A percentile compares a stretch with the other conserved stretches of the same genome.
Conservation (phyloP, 1,140 invertebrate genomes). For the Philaenus spumarius region DNA sequence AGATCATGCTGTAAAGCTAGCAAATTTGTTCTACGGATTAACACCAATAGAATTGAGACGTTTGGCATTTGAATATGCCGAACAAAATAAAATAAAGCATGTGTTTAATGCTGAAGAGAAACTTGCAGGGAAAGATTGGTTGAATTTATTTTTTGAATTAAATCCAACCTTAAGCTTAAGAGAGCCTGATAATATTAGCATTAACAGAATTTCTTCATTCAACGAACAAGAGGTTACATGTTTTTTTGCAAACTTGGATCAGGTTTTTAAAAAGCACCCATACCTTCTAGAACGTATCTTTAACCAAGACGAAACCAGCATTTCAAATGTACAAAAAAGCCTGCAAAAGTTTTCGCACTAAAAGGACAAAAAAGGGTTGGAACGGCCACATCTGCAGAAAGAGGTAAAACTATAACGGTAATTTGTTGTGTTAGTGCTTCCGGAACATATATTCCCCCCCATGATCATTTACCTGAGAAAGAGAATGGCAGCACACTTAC, state of each 20-base stretch:
- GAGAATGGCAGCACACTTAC: constrained; percentile 27
- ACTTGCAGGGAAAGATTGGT: too few relatives aligned
- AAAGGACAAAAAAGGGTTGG: constrained; percentile 20
- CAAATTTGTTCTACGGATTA: too few relatives aligned
- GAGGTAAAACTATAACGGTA: constrained; percentile 32
- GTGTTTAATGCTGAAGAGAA: too few relatives aligned
- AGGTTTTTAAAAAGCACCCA: neutral
- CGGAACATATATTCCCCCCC: constrained; percentile 35
- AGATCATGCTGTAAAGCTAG: too few relatives aligned
- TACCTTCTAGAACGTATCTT: constrained; percentile 25
- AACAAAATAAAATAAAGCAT: too few relatives aligned
- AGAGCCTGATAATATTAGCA: constrained; percentile 30
- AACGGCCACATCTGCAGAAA: constrained; percentile 25
- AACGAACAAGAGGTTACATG: neutral
- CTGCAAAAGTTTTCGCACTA: constrained; percentile 8
- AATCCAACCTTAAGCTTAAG: constrained; percentile 8
- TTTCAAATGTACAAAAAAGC: constrained; percentile 34
- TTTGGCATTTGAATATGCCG: too few relatives aligned
- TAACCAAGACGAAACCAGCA: constrained; percentile 40
- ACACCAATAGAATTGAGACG: too few relatives aligned
- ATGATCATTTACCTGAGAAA: constrained; percentile 38
- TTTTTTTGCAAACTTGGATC: neutral
- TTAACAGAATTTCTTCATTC: constrained; percentile 21
- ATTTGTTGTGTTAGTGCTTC: constrained; percentile 30
- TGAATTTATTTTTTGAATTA: too few relatives aligned